Evolutionary conservation across 2,888 invertebrate genomes (phyloP), one percentile per base, ranked within the genome.

Genomic region (Troilus luridus): DNA sequence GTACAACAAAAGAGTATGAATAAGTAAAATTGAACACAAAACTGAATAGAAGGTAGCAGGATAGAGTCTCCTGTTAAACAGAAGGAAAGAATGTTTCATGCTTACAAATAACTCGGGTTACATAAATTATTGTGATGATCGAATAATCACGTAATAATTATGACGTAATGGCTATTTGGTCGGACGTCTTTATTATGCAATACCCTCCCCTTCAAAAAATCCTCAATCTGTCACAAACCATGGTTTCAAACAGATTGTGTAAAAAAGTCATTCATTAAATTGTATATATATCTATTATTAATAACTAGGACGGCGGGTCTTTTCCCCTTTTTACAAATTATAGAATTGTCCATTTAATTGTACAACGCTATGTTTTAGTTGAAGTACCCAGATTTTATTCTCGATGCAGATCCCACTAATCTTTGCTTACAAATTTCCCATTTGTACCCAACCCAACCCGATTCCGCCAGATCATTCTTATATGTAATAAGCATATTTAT

Each of bases 151-250:
- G 67, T 24, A 67, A 67, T 24, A 67, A 67, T 67, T 67, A 67
- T 67, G 67, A 67, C 67, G 67, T 67, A 67, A 67, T 67, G 24
- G 67, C 24, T 24, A 67, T 67, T 67, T 67, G 67, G 67, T 67
- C 14, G 67, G 67, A 67, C 67, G 67, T 67, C 24, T 6, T 24
- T 67, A 67, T 67, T 67, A 67, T 67, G 67, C 9, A 67, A 67
- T 67, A 21, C 24, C 11, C 67, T 67, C 12, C 67, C 41, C 67
- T 67, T 67, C 67, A 67, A 67, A 67, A 67, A 67, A 67, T 67
- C 67, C 67, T 67, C 67, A 67, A 67, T 67, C 67, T 67, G 67
- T 67, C 67, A 67, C 67, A 67, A 24, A n/a, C 67, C 14, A 67
- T 67, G 67, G 67, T 24, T 67, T 67, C 67, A 24, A 67, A 12